A percentile compares a stretch with the other conserved stretches of the same genome.
Conservation (phyloP, 1,140 invertebrate species). For the Bombus superbus region DNA sequence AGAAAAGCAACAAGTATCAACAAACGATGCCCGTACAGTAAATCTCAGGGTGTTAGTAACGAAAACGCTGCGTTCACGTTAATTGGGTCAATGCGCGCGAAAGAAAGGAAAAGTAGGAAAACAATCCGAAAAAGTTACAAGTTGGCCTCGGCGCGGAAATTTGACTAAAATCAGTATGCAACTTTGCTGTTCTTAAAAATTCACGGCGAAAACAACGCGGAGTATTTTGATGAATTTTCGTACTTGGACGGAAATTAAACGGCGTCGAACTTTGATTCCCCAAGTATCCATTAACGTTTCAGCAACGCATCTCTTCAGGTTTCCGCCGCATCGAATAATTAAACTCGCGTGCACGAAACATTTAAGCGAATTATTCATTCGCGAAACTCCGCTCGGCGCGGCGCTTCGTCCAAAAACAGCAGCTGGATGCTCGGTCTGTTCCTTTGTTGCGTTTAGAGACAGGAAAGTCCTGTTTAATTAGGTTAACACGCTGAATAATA, state of each 20-base stretch:
- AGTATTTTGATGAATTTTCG: no score
- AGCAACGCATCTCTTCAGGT: neutral
- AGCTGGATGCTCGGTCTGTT: neutral
- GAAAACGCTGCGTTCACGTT: neutral
- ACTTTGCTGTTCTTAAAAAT: neutral
- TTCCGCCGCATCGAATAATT: neutral
- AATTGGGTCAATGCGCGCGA: conserved; percentile 23
- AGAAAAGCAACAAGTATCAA: neutral
- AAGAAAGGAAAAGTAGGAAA: neutral
- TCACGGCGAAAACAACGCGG: no score
- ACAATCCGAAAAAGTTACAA: neutral
- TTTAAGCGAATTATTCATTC: conserved; percentile 18
- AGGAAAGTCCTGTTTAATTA: neutral
- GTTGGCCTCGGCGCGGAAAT: no score
- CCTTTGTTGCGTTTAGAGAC: neutral
- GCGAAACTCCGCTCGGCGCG: neutral
- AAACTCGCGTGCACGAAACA: conserved; percentile 3
- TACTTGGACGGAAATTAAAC: neutral
- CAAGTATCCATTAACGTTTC: conserved; percentile 23
- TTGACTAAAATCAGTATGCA: neutral
- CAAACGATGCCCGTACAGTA: no score
- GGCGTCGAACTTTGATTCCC: neutral
- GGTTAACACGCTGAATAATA: conserved; percentile 30
- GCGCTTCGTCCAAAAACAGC: neutral
- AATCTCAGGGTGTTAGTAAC: neutral